Percentiles rank a stretch among this genome's conserved stretches.
Conservation (phyloP, 2,797 vertebrate genomes). For the Otolemur crassicaudatus region DNA sequence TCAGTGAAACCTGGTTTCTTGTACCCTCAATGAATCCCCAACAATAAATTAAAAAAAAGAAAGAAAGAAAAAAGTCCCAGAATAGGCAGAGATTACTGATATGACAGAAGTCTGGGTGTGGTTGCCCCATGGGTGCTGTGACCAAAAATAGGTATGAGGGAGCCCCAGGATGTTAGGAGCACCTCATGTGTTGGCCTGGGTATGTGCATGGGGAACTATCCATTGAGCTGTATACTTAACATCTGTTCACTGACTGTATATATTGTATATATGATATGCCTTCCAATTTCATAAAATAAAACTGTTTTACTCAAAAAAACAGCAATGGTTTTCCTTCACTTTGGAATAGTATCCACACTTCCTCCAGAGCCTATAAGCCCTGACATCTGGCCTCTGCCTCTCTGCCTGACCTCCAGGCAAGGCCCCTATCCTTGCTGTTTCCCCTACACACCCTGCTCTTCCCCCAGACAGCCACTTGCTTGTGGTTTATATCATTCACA, state of each 20-base stretch:
- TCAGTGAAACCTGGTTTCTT: too few species aligned
- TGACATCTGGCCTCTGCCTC: neutral
- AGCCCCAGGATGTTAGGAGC: neutral
- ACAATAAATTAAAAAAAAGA: too few species aligned
- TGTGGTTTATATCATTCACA: neutral
- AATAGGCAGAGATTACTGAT: neutral
- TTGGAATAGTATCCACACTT: neutral
- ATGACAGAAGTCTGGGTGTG: neutral
- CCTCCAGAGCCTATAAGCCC: neutral
- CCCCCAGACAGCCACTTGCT: too few species aligned
- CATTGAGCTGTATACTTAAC: neutral
- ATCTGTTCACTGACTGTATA: too few species aligned
- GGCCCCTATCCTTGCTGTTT: neutral
- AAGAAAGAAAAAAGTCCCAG: too few species aligned
- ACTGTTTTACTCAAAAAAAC: too few species aligned
- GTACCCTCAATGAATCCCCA: too few species aligned
- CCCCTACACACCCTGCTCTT: neutral
- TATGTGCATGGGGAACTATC: neutral
- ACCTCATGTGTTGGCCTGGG: neutral
- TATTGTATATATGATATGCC: too few species aligned
- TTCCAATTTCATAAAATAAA: too few species aligned
- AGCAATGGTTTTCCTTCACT: too few species aligned
- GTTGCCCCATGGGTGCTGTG: neutral
- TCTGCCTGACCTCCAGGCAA: neutral
- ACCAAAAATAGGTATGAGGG: neutral